phyloP scores from a whole-genome alignment of 1,140 invertebrate species.

The Drosophila gunungcola region DNA sequence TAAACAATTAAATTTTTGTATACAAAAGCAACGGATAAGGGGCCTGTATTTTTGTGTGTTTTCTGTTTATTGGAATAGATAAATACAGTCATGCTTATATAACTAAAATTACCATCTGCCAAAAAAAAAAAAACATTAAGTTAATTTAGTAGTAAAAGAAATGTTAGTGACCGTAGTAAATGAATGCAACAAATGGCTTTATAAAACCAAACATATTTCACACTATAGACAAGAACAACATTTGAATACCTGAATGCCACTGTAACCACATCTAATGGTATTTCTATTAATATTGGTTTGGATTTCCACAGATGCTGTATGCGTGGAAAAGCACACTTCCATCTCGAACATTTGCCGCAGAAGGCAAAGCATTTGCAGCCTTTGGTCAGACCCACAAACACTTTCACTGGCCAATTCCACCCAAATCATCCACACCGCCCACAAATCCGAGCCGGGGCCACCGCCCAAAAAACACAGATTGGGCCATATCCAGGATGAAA shows the following conservation, averaged over 20 bases:
- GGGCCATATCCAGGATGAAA: conserved; percentile 14
- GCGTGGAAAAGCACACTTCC: conserved; percentile 7
- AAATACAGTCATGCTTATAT: neutral
- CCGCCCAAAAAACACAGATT: conserved; percentile 18
- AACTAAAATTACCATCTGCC: neutral
- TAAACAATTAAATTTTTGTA: neutral
- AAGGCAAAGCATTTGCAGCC: conserved; percentile 24
- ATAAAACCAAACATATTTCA: neutral
- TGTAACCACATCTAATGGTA: conserved; percentile 32
- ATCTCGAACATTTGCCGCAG: conserved; percentile 22
- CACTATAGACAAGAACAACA: conserved; percentile 21
- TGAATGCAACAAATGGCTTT: neutral
- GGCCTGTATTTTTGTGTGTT: neutral
- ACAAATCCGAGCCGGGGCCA: conserved; percentile 11
- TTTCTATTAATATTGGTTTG: conserved; percentile 38
- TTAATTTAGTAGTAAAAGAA: no score
- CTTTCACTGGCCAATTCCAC: conserved; percentile 43
- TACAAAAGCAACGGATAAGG: neutral
- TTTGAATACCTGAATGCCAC: conserved; percentile 6
- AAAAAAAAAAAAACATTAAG: no score
- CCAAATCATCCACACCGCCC: conserved; percentile 7
- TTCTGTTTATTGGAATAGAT: neutral
- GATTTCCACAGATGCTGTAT: conserved; percentile 11
- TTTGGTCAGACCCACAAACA: conserved; percentile 35
- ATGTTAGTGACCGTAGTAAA: neutral